A percentile compares a stretch with the other conserved stretches of the same genome.
Conservation (phyloP, 2,797 vertebrate species). For the Phrynocephalus forsythii region DNA sequence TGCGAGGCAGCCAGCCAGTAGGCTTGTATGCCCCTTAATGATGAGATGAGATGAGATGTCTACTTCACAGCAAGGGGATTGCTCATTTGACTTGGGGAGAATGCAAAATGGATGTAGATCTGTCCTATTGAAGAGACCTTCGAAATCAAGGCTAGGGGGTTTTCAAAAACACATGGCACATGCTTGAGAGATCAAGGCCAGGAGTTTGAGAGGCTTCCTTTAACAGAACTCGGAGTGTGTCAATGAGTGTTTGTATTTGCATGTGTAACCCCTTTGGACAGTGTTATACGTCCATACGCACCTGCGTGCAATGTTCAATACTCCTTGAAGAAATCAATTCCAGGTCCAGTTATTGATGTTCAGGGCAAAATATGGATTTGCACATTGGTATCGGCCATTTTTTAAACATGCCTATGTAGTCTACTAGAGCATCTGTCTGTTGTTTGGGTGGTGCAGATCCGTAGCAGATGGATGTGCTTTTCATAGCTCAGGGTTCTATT, state of each 20-base stretch:
- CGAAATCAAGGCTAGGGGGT: neutral
- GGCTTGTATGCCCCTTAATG: neutral
- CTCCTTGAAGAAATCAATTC: neutral
- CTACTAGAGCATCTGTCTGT: conserved; percentile 22
- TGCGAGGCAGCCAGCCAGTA: neutral
- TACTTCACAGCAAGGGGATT: neutral
- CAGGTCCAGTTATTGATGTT: conserved; percentile 1
- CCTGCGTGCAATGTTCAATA: neutral
- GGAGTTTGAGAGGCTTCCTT: neutral
- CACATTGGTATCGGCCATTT: conserved; percentile 6
- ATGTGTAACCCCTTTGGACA: too few species aligned
- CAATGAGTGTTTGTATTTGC: too few species aligned
- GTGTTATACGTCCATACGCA: neutral
- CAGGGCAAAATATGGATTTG: conserved; percentile 12
- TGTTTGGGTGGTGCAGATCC: conserved; percentile 21
- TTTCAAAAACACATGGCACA: neutral
- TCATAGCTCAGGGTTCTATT: conserved; percentile 11
- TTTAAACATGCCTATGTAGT: neutral
- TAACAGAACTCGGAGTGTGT: neutral
- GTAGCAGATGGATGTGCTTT: conserved; percentile 24
- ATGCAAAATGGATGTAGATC: neutral
- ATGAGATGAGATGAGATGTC: neutral
- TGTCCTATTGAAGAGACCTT: neutral
- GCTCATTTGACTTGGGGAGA: neutral
- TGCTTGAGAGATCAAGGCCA: neutral